Conservation (phyloP, 2,888 invertebrate genomes). For the Tetragonula carbonaria region DNA sequence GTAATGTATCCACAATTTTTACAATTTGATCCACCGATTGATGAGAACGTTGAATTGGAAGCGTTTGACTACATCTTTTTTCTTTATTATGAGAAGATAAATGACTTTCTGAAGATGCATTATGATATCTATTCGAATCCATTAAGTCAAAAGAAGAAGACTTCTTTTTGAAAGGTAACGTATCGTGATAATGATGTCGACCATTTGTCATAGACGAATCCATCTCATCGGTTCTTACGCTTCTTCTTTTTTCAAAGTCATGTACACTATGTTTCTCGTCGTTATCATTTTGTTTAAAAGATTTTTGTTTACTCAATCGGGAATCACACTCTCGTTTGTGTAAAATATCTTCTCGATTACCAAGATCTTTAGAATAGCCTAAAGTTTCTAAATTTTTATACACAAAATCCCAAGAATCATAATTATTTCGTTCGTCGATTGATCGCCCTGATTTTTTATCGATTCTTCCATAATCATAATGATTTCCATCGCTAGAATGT, state of each 20-base stretch:
- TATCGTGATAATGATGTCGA: slow-evolving; percentile 63
- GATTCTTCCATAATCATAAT: slow-evolving; percentile 69
- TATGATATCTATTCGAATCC: slow-evolving; percentile 65
- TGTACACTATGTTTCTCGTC: slow-evolving; percentile 67
- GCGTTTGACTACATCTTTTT: slow-evolving; percentile 71
- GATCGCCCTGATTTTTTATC: slow-evolving; percentile 70
- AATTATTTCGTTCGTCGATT: slow-evolving; percentile 77
- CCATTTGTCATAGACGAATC: slow-evolving; percentile 62
- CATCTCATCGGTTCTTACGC: slow-evolving; percentile 49
- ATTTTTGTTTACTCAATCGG: slow-evolving; percentile 57
- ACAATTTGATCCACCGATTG: slow-evolving; percentile 64
- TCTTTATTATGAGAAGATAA: slow-evolving; percentile 47
- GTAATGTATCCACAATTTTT: slow-evolving; percentile 65
- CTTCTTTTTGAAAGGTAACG: slow-evolving; percentile 68
- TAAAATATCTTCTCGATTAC: slow-evolving; percentile 88
- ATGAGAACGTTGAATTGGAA: slow-evolving; percentile 68
- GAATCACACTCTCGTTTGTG: slow-evolving; percentile 78
- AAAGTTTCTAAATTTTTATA: slow-evolving; percentile 91
- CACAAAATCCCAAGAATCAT: slow-evolving; percentile 92
- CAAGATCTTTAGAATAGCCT: slow-evolving; percentile 88
- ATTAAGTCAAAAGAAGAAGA: slow-evolving; percentile 70
- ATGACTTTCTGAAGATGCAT: slow-evolving; percentile 36
- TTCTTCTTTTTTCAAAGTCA: slow-evolving; percentile 62
- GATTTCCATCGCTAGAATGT: slow-evolving; percentile 62
- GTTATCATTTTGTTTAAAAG: slow-evolving; percentile 52